phyloP scores from a whole-genome alignment of 1,140 invertebrate species.

The Hormaphis cornu region DNA sequence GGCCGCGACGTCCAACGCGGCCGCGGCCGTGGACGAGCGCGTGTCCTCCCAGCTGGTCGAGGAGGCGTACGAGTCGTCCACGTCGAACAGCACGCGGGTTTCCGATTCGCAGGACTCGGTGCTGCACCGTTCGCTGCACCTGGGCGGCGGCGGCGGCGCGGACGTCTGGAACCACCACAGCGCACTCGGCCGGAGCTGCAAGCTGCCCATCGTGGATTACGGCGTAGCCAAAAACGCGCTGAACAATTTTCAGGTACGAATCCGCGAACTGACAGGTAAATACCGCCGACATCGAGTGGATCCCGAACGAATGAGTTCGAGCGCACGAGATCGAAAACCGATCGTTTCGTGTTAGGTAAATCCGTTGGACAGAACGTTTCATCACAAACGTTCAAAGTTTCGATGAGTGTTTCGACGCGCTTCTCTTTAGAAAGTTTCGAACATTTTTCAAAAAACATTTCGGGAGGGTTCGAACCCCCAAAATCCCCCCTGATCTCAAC shows the following conservation, averaged over 20 bases:
- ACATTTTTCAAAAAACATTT: no score
- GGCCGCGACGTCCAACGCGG: neutral
- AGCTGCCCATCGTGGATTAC: neutral
- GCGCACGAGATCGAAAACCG: neutral
- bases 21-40: neutral
- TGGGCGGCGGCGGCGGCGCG: neutral
- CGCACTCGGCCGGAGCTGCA: neutral
- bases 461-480: no score
- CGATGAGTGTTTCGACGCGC: no score
- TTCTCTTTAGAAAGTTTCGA: no score
- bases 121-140: neutral
- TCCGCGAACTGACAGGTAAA: no score
- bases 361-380: no score
- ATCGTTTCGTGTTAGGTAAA: neutral
- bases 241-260: constrained; percentile 7
- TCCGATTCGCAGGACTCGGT: constrained; percentile 11
- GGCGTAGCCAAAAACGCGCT: neutral
- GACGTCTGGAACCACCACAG: no score
- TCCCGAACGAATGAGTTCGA: no score
- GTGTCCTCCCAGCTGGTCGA: constrained; percentile 1
- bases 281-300: no score
- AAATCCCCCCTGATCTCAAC: no score
- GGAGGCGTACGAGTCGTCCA: neutral
- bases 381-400: no score
- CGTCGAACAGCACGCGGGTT: neutral